Evolutionary conservation across 2,113 vertebrate genomes (phyloP).

Genomic region (Bombycilla garrulus): DNA sequence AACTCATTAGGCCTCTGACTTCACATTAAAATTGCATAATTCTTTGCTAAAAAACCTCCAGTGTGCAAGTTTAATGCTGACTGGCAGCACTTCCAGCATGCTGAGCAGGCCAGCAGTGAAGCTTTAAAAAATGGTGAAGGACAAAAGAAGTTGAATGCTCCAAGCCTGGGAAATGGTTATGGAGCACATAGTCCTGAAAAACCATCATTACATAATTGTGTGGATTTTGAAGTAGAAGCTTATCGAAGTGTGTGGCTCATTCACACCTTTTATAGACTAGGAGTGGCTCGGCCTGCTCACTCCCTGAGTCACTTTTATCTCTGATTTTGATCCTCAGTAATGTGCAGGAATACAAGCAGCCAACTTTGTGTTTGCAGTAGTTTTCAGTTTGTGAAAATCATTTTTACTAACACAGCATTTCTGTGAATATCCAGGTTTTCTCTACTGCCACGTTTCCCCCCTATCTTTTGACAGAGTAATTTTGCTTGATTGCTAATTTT

Average conservation of each 20-base stretch:
- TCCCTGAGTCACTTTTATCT: background rate
- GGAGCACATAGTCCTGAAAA: background rate
- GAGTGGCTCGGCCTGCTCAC: background rate
- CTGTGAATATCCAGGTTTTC: background rate
- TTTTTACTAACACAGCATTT: background rate
- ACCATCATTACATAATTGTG: background rate
- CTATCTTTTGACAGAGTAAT: background rate
- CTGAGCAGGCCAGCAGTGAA: background rate
- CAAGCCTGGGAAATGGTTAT: background rate
- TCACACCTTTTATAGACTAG: background rate
- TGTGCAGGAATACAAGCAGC: background rate
- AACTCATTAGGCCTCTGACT: constrained; percentile 13
- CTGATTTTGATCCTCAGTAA: background rate
- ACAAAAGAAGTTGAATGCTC: background rate
- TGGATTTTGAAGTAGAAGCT: background rate
- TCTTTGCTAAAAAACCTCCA: background rate
- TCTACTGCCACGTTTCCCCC: rapidly evolving
- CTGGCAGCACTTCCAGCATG: background rate
- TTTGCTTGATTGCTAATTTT: background rate
- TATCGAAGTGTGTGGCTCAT: background rate
- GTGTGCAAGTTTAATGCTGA: background rate
- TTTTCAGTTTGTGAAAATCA: background rate
- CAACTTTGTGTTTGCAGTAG: background rate
- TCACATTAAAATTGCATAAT: background rate
- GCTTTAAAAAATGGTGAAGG: background rate